phyloP scores from a whole-genome alignment of 2,113 vertebrate genomes.

The human (Homo sapiens) region DNA sequence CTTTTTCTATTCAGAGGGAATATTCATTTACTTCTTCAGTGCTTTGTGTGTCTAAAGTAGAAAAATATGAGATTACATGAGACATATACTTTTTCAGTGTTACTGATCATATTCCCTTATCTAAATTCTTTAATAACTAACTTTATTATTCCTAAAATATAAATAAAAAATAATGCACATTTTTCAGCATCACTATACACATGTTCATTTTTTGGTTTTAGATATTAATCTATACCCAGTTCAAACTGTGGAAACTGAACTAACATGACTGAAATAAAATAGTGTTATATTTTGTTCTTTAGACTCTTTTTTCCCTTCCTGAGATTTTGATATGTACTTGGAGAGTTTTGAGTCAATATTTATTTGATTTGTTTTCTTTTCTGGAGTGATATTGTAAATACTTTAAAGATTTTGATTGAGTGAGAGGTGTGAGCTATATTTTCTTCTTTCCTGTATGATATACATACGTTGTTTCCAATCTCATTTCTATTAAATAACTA shows the following conservation, averaged over 20 bases:
- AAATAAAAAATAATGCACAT: neutral
- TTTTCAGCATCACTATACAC: neutral
- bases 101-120: neutral
- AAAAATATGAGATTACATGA: neutral
- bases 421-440: neutral
- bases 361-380: neutral
- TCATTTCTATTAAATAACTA: neutral
- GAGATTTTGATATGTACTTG: neutral
- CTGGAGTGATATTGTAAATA: neutral
- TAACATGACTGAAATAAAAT: neutral
- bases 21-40: neutral
- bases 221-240: neutral
- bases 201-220: neutral
- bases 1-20: neutral
- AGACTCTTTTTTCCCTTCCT: neutral
- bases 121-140: neutral
- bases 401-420: neutral
- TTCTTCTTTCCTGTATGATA: neutral
- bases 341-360: neutral
- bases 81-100: neutral
- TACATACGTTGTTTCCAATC: neutral
- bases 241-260: neutral
- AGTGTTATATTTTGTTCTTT: neutral
- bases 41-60: neutral
- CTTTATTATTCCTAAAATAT: conserved; percentile 8